phyloP scores from a whole-genome alignment of 2,888 invertebrate species.

The Trichopria drosophilae region DNA sequence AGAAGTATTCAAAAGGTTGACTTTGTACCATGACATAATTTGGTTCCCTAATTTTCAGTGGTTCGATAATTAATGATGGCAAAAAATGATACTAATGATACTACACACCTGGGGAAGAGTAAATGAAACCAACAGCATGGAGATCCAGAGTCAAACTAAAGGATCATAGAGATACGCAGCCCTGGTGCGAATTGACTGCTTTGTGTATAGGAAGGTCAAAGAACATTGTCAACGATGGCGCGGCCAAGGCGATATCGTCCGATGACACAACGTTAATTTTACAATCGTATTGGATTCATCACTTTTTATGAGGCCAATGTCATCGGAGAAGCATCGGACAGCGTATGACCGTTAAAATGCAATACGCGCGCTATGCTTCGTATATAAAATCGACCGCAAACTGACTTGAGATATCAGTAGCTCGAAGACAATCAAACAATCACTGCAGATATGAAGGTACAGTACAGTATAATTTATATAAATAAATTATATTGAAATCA shows the following conservation, averaged over 20 bases:
- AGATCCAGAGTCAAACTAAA: too few relatives aligned
- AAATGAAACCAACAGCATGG: too few relatives aligned
- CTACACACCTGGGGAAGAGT: too few relatives aligned
- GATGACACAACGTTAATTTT: constrained; percentile 45
- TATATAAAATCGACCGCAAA: constrained; percentile 49
- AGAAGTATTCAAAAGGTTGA: too few relatives aligned
- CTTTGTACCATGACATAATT: too few relatives aligned
- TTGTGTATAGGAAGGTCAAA: constrained; percentile 27
- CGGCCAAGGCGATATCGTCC: constrained; percentile 42
- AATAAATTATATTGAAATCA: too few relatives aligned
- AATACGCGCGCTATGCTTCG: constrained; percentile 45
- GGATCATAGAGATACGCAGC: too few relatives aligned
- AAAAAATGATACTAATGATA: too few relatives aligned
- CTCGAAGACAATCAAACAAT: constrained; percentile 45
- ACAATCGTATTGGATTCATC: constrained; percentile 44
- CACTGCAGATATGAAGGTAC: constrained; percentile 52
- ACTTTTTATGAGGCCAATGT: constrained; percentile 57
- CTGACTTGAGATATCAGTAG: constrained; percentile 50
- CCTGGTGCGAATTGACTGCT: too few relatives aligned
- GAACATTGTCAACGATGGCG: constrained; percentile 36
- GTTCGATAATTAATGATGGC: too few relatives aligned
- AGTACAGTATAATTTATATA: background rate
- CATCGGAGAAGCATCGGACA: constrained; percentile 37
- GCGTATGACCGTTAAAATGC: constrained; percentile 44
- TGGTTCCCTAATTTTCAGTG: too few relatives aligned